Evolutionary conservation across 92 coral and sea anemone species (phyloP).

Genomic region (Epizoanthus scotinus): DNA sequence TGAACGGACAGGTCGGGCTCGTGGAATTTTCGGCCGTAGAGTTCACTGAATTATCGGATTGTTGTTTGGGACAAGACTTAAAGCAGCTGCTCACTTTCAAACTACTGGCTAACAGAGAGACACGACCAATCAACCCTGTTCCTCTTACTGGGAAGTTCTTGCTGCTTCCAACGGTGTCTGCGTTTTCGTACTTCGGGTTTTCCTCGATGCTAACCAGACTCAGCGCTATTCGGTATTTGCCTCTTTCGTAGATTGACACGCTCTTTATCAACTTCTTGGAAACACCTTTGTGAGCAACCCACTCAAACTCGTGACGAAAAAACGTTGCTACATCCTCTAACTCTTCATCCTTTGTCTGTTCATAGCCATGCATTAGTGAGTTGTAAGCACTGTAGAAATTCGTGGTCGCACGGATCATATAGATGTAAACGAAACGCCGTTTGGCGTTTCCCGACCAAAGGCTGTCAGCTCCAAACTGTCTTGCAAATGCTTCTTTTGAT

Average conservation of each 20-base stretch:
- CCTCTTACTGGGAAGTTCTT: background rate
- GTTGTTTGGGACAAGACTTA: background rate
- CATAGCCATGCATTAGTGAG: slow-evolving; percentile 2
- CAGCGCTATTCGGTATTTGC: background rate
- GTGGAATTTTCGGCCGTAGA: background rate
- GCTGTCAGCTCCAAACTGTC: slow-evolving; percentile 2
- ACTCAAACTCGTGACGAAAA: slow-evolving; percentile 8
- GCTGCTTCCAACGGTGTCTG: background rate
- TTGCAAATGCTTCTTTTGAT: background rate
- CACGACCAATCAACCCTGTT: background rate
- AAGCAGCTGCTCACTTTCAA: slow-evolving; percentile 7
- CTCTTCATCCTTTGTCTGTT: background rate
- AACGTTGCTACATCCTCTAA: background rate
- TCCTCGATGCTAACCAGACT: background rate
- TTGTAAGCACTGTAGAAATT: slow-evolving; percentile 11
- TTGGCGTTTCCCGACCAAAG: background rate
- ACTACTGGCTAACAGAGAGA: slow-evolving; percentile 7
- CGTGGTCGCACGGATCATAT: background rate
- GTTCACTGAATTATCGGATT: background rate
- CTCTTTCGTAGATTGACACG: background rate
- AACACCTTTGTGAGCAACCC: background rate
- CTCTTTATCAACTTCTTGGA: background rate
- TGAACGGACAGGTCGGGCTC: background rate
- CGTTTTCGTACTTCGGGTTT: background rate
- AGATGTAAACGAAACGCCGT: background rate